Evolutionary conservation across 2,888 invertebrate species (phyloP).

Genomic region (Cosmopolites sordidus): DNA sequence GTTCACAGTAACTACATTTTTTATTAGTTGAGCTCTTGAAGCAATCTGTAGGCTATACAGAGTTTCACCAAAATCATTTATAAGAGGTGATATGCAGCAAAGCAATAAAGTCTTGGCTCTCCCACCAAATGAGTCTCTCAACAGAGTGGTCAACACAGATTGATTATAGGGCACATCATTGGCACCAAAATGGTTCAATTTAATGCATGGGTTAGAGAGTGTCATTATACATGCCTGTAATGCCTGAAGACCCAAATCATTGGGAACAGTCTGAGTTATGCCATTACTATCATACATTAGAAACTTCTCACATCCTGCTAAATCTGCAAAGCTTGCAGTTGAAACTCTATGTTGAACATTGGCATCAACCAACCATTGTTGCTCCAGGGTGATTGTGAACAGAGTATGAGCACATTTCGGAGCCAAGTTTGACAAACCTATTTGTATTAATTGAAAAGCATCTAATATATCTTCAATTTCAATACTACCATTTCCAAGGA

Average conservation of each 20-base stretch:
- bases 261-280: conserved; percentile 50
- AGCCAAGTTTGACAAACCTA: conserved; percentile 59
- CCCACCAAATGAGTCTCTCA: conserved; percentile 72
- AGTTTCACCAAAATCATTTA: conserved; percentile 65
- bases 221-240: conserved; percentile 62
- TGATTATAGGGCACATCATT: conserved; percentile 54
- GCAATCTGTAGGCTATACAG: conserved; percentile 65
- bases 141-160: conserved; percentile 64
- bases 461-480: conserved; percentile 61
- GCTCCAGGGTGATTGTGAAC: conserved; percentile 70
- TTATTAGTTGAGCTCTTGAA: conserved; percentile 62
- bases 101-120: conserved; percentile 70
- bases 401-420: conserved; percentile 61
- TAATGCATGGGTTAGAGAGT: conserved; percentile 49
- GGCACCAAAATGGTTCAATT: conserved; percentile 31
- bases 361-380: conserved; percentile 67
- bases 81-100: conserved; percentile 67
- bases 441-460: conserved; percentile 65
- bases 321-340: conserved; percentile 65
- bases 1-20: conserved; percentile 68
- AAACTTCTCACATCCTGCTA: conserved; percentile 56
- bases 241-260: conserved; percentile 62
- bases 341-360: conserved; percentile 67
- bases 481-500: conserved; percentile 55
- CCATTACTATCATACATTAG: conserved; percentile 47